Base-by-base conservation (phyloP, 2,888 invertebrate genomes). In the Folsomia manolachei region DNA sequence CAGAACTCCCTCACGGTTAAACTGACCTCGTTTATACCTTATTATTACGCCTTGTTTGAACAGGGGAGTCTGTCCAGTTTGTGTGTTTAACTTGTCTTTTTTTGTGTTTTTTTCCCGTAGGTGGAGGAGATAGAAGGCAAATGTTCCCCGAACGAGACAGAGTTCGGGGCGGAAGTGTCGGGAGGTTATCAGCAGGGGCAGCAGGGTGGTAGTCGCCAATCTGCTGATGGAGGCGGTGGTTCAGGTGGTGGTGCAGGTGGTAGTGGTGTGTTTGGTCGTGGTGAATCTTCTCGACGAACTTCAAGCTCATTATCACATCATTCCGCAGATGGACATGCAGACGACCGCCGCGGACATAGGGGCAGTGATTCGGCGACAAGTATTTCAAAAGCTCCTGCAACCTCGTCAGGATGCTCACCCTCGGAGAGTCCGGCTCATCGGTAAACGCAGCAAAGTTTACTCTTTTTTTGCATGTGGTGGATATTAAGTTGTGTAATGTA, bases 51-150 rank as follows among this genome's bases (percentile, higher is more conserved):
- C n/a, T n/a, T n/a, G n/a, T n/a, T n/a, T n/a, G n/a, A n/a, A n/a
- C n/a, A n/a, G n/a, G n/a, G n/a, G n/a, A n/a, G n/a, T n/a, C n/a
- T n/a, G n/a, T n/a, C n/a, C n/a, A n/a, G n/a, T n/a, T n/a, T n/a
- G n/a, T n/a, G 39, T 39, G 39, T 39, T 39, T 52, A 51, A 23
- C 27, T 14, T 9, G 64, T 51, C 39, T 51, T 19, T 53, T 60
- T 69, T 19, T 63, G 61, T 21, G 21, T 72, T 69, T 69, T 70
- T 65, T n/a, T n/a, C n/a, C 71, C 78, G 24, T 79, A 83, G 83
- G 81, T 82, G 81, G 82, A 82, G 78, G 82, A 82, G 79, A 81
- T 82, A 65, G 81, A 81, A 74, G 82, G 81, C 67, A 80, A 79
- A 70, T 77, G 76, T 61, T 78, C 81, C 69, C 81, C 81, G 51